These are phyloP conservation scores for Pseudeuparius sepicola DNA, from an alignment of 2,888 invertebrate genomes.

Conservation along the genomic window DNA sequence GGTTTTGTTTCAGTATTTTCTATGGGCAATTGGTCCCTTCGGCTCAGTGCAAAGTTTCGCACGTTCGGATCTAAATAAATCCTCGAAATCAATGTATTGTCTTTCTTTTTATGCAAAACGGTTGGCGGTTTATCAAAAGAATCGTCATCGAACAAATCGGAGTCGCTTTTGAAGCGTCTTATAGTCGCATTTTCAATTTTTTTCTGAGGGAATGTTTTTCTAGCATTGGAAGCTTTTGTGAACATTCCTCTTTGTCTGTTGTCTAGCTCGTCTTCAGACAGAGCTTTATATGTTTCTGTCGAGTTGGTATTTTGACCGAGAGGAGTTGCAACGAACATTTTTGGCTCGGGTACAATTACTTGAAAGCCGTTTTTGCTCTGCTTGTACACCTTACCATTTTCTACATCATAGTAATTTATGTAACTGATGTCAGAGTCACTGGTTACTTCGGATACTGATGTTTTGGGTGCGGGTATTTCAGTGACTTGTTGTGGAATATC, in stretches of 20 bases:
- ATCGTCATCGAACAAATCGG: slow-evolving; percentile 20
- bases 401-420: slow-evolving; percentile 36
- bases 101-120: slow-evolving; percentile 25
- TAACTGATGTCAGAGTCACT: slow-evolving; percentile 38
- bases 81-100: slow-evolving; percentile 31
- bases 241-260: slow-evolving; percentile 5
- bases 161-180: slow-evolving; percentile 22
- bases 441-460: slow-evolving; percentile 33
- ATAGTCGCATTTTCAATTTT: slow-evolving; percentile 9
- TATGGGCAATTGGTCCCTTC: slow-evolving; percentile 19
- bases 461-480: too few species aligned
- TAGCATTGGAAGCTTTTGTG: slow-evolving; percentile 5
- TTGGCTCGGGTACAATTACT: slow-evolving; percentile 5
- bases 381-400: slow-evolving; percentile 31
- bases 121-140: slow-evolving; percentile 22
- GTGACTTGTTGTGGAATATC: too few species aligned
- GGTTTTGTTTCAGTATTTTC: slow-evolving; percentile 8
- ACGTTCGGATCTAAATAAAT: slow-evolving; percentile 31
- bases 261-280: slow-evolving; percentile 10
- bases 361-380: background rate
- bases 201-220: background rate
- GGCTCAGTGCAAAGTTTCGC: slow-evolving; percentile 25
- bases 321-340: slow-evolving; percentile 3
- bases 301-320: slow-evolving; percentile 12
- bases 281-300: slow-evolving; percentile 14